Evolutionary conservation across 2,113 vertebrate genomes (phyloP).

Genomic region (Thunnus maccoyii): DNA sequence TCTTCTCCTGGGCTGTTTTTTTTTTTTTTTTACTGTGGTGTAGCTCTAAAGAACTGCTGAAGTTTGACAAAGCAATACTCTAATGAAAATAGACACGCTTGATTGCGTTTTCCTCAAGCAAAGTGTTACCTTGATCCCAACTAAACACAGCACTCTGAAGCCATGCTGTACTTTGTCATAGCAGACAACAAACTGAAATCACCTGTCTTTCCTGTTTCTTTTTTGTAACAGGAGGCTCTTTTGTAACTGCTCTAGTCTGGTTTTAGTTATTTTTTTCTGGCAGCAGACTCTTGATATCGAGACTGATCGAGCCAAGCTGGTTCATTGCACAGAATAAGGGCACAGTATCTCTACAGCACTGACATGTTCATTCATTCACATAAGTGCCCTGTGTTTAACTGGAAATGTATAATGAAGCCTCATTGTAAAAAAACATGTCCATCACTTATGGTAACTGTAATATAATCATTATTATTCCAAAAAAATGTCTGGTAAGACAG

Average conservation of each 20-base stretch:
- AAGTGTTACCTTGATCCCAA: conserved; percentile 37
- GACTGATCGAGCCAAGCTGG: not conserved
- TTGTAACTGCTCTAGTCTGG: not conserved
- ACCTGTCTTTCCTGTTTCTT: conserved; percentile 12
- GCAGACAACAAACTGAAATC: conserved; percentile 18
- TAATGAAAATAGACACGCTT: conserved; percentile 28
- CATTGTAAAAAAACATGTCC: not conserved
- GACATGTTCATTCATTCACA: not conserved
- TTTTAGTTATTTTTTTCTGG: conserved; percentile 14
- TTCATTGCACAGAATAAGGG: not conserved
- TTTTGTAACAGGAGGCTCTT: not conserved
- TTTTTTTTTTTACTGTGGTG: not conserved
- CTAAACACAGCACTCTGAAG: conserved; percentile 20
- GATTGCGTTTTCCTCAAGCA: conserved; percentile 37
- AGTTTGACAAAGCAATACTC: conserved; percentile 38
- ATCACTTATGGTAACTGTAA: too few relatives aligned
- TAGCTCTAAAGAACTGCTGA: conserved; percentile 12
- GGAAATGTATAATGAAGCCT: not conserved
- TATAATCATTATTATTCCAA: not conserved
- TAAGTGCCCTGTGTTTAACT: not conserved
- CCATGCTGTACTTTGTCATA: conserved; percentile 26
- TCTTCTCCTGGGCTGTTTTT: not conserved
- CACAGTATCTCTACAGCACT: not conserved
- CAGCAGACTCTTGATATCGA: conserved; percentile 5
- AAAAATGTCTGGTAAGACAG: not conserved